Conservation (phyloP, 2,797 vertebrate genomes). For the Geotrypetes seraphini region DNA sequence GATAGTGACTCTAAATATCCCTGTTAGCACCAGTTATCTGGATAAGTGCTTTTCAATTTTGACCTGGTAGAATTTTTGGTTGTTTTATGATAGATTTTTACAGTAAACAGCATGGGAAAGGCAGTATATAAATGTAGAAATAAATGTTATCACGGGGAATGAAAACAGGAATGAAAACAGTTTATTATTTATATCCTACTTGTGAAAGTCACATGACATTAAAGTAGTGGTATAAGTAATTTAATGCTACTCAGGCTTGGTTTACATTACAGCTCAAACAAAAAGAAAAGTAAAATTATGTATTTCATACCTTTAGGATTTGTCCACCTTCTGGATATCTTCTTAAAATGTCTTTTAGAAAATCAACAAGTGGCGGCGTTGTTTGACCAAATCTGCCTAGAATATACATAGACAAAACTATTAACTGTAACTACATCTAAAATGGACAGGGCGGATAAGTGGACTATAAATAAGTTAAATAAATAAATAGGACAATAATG, state of each 20-base stretch:
- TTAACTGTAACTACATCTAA: not conserved
- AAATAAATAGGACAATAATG: too few relatives aligned
- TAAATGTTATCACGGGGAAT: too few relatives aligned
- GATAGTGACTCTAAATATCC: too few relatives aligned
- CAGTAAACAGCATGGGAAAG: too few relatives aligned
- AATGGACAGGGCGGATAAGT: not conserved
- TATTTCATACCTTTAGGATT: slow-evolving; percentile 82
- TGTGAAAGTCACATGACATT: not conserved
- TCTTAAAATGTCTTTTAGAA: slow-evolving; percentile 93
- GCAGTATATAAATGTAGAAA: too few relatives aligned
- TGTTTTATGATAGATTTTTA: too few relatives aligned
- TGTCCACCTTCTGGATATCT: slow-evolving; percentile 96
- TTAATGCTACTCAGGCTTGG: not conserved
- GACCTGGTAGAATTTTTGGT: too few relatives aligned
- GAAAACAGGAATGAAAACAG: too few relatives aligned
- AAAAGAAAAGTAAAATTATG: not conserved
- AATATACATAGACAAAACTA: slow-evolving; percentile 1
- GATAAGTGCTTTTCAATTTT: too few relatives aligned
- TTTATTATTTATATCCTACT: too few relatives aligned
- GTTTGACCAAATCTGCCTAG: slow-evolving; percentile 95
- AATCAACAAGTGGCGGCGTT: slow-evolving; percentile 93
- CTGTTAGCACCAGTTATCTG: too few relatives aligned
- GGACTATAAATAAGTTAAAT: not conserved
- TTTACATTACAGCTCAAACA: not conserved
- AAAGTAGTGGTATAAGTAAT: not conserved